phyloP scores from a whole-genome alignment of 2,113 vertebrate genomes.

The Hemicordylus capensis region DNA sequence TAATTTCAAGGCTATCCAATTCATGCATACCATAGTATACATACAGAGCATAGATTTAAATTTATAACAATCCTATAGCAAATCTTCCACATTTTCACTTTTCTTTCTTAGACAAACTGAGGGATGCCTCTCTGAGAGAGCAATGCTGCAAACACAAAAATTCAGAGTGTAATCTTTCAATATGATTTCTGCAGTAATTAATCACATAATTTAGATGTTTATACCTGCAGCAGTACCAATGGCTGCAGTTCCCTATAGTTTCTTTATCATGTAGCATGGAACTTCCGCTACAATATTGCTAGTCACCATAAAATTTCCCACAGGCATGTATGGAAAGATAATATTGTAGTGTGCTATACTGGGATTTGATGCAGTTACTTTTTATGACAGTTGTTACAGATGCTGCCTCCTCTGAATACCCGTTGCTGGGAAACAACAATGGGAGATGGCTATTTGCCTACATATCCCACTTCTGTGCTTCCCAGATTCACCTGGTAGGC shows the following conservation, averaged over 20 bases:
- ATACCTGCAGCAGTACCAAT: background rate
- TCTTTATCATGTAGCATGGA: background rate
- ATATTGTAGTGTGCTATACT: accelerated
- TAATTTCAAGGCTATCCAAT: background rate
- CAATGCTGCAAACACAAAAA: background rate
- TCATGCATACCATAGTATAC: background rate
- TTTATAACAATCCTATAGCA: background rate
- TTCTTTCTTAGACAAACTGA: no score
- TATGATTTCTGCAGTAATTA: background rate
- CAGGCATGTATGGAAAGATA: background rate
- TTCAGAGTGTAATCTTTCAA: background rate
- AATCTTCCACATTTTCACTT: background rate
- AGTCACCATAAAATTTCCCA: background rate
- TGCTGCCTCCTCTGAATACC: no score
- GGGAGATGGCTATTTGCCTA: no score
- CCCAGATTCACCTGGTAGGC: no score
- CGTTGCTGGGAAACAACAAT: no score
- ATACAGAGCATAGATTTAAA: background rate
- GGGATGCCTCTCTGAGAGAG: background rate
- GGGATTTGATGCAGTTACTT: background rate
- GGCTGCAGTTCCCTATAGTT: background rate
- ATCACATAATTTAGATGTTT: background rate
- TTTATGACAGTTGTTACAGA: background rate
- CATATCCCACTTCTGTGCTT: no score
- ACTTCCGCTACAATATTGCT: background rate